phyloP scores from a whole-genome alignment of 2,113 vertebrate species.

The Mastomys coucha region DNA sequence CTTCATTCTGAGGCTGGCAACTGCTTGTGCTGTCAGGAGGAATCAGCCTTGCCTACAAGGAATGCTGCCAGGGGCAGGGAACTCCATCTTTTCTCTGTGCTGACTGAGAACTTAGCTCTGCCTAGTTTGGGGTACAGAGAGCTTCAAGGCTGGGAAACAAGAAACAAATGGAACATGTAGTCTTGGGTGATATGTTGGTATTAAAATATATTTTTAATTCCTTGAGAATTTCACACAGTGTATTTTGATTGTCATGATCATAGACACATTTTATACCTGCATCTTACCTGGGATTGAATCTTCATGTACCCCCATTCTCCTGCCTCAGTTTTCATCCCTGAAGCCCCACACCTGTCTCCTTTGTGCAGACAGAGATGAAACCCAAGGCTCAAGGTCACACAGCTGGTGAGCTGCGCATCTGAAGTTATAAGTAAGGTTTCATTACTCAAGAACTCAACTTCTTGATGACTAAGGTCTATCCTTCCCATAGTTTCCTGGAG shows the following conservation, averaged over 20 bases:
- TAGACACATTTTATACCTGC: background rate
- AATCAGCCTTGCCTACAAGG: slow-evolving; percentile 58
- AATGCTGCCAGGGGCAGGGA: slow-evolving; percentile 26
- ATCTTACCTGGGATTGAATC: background rate
- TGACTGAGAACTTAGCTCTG: background rate
- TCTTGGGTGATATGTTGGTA: background rate
- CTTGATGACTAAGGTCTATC: background rate
- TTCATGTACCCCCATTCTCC: background rate
- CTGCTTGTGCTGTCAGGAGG: slow-evolving; percentile 65
- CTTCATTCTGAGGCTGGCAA: slow-evolving; percentile 61
- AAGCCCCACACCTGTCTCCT: background rate
- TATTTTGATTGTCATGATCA: background rate
- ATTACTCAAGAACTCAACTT: background rate
- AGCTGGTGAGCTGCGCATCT: background rate
- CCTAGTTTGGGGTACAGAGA: background rate
- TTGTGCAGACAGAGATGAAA: background rate
- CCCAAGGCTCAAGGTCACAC: background rate
- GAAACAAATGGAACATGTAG: background rate
- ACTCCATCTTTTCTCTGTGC: background rate
- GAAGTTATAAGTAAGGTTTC: background rate
- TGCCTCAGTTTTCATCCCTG: background rate
- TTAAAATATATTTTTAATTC: background rate
- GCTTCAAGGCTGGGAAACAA: background rate
- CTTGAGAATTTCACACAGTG: background rate
- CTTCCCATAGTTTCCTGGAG: background rate